Percentiles rank a stretch among this genome's conserved stretches.
phyloP scores from a whole-genome alignment of 2,113 vertebrate species.

The Malurus melanocephalus region DNA sequence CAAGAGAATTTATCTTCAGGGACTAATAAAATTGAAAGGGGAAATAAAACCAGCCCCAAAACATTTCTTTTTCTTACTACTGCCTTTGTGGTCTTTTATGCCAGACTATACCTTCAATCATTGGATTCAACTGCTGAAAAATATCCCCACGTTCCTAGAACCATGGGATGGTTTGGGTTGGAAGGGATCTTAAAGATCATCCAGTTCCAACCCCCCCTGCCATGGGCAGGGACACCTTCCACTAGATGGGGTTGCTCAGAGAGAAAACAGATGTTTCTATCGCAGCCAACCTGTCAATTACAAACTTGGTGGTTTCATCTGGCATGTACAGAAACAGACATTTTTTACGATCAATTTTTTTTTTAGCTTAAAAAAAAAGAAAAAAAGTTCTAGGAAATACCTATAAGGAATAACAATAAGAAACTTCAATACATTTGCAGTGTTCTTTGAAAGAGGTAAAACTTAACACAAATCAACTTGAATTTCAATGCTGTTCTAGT shows the following conservation, averaged over 20 bases:
- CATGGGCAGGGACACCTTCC: background rate
- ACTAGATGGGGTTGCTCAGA: background rate
- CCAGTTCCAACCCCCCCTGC: background rate
- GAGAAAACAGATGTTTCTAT: background rate
- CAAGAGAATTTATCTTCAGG: background rate
- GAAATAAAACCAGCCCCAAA: background rate
- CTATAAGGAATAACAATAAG: background rate
- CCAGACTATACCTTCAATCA: background rate
- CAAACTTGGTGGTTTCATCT: background rate
- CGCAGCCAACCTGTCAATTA: background rate
- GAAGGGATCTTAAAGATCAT: background rate
- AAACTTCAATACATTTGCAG: background rate
- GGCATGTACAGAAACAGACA: background rate
- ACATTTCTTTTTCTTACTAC: background rate
- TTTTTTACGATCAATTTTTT: background rate
- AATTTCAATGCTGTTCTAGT: background rate
- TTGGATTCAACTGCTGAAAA: background rate
- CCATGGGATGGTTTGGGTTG: background rate
- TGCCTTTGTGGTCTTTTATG: background rate
- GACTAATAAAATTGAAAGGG: background rate
- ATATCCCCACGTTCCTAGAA: background rate
- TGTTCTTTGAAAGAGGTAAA: background rate
- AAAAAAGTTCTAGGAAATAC: background rate
- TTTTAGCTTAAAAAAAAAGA: background rate
- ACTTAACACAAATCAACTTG: background rate